Percentiles rank a stretch among this genome's conserved stretches.
Evolutionary conservation across 2,888 invertebrate species (phyloP).

Genomic region (Maniola hyperantus): DNA sequence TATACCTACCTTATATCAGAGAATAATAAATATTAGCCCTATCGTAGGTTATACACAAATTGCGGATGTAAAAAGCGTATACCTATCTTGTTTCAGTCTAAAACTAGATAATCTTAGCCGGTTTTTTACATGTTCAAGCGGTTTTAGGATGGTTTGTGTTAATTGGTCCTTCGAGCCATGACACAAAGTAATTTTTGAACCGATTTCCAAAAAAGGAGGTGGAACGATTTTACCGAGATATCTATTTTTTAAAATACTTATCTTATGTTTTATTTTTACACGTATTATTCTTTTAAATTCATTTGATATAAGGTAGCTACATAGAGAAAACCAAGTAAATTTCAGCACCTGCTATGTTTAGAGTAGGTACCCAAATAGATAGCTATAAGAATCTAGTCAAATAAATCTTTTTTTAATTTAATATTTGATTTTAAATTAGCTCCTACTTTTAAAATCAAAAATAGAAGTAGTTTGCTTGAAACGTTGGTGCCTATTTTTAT

Average conservation of each 20-base stretch:
- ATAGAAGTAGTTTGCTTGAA: slow-evolving; percentile 68
- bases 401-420: slow-evolving; percentile 39
- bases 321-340: slow-evolving; percentile 30
- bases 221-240: too few relatives aligned
- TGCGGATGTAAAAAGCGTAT: too few relatives aligned
- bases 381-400: slow-evolving; percentile 40
- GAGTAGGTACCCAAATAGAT: slow-evolving; percentile 40
- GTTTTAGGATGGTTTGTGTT: background rate
- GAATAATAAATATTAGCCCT: background rate
- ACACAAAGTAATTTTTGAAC: background rate
- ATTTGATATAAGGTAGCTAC: slow-evolving; percentile 47
- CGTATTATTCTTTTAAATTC: too few relatives aligned
- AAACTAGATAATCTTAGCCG: too few relatives aligned
- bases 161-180: background rate
- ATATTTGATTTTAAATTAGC: slow-evolving; percentile 33
- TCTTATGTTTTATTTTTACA: too few relatives aligned
- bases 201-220: too few relatives aligned
- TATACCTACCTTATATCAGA: slow-evolving; percentile 43
- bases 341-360: slow-evolving; percentile 44
- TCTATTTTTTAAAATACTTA: too few relatives aligned
- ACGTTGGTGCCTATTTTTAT: slow-evolving; percentile 68
- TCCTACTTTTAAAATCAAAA: slow-evolving; percentile 34
- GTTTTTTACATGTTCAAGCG: background rate
- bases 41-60: too few relatives aligned
- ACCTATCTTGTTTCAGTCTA: too few relatives aligned